Conservation (phyloP, 2,113 vertebrate species). For the Polyodon spathula region DNA sequence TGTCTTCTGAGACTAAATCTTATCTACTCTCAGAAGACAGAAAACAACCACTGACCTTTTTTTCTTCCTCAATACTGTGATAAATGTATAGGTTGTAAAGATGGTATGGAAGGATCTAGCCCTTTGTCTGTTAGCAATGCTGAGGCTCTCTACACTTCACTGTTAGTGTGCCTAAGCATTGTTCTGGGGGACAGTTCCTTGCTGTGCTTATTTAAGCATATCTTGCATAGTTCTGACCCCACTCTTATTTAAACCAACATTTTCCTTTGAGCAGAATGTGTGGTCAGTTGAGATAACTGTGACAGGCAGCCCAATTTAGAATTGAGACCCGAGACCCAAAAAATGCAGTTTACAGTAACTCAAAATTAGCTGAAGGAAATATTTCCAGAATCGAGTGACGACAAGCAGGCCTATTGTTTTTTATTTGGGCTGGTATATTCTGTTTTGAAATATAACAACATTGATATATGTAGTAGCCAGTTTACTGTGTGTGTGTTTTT, state of each 20-base stretch:
- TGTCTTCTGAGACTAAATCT: not conserved
- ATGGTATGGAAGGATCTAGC: not conserved
- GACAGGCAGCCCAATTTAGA: slow-evolving; percentile 23
- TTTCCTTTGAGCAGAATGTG: slow-evolving; percentile 43
- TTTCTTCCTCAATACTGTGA: not conserved
- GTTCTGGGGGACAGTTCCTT: slow-evolving; percentile 25
- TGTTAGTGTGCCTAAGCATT: slow-evolving; percentile 11
- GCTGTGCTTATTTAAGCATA: slow-evolving; percentile 52
- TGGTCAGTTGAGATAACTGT: slow-evolving; percentile 43
- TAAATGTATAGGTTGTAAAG: not conserved
- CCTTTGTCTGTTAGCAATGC: not conserved
- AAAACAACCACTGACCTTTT: not conserved
- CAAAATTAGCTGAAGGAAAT: no score
- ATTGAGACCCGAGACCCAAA: slow-evolving; percentile 27
- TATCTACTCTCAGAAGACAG: not conserved
- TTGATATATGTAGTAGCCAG: no score
- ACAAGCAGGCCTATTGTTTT: no score
- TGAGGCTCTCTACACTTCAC: not conserved
- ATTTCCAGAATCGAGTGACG: no score
- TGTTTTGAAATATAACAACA: no score
- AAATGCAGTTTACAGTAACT: no score
- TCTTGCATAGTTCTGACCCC: slow-evolving; percentile 42
- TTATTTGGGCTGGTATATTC: no score
- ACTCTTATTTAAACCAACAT: slow-evolving; percentile 32
- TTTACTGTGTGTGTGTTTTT: no score